Conservation (phyloP, 2,113 vertebrate species). For the Coregonus clupeaformis region DNA sequence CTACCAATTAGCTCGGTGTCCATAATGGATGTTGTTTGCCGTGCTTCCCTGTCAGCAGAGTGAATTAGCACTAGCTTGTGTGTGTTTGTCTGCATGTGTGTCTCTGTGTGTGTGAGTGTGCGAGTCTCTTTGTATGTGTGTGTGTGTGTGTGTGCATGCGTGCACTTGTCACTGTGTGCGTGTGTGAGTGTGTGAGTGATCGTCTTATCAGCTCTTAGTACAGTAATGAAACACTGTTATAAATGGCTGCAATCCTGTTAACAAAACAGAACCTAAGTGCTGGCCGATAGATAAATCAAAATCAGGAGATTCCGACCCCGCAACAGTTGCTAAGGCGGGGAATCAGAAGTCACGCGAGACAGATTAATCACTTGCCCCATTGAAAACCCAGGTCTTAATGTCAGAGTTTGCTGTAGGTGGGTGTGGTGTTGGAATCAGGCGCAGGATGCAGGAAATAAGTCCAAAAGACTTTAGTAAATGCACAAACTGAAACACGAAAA, state of each 20-base stretch:
- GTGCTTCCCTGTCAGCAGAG: conserved; percentile 73
- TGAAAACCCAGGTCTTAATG: neutral
- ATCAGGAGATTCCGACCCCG: conserved; percentile 51
- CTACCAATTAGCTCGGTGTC: conserved; percentile 72
- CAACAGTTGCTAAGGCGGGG: conserved; percentile 59
- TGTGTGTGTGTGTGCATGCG: neutral
- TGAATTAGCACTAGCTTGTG: conserved; percentile 66
- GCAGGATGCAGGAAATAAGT: no score
- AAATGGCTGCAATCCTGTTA: conserved; percentile 77
- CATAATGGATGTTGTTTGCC: conserved; percentile 76
- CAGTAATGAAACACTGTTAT: conserved; percentile 78
- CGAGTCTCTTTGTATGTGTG: neutral
- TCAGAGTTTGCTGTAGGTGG: no score
- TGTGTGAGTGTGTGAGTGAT: conserved; percentile 59
- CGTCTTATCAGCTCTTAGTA: conserved; percentile 76
- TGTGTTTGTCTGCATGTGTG: conserved; percentile 45
- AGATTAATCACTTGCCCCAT: conserved; percentile 65
- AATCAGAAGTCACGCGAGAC: conserved; percentile 53
- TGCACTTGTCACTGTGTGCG: neutral
- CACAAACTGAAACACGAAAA: no score
- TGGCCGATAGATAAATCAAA: conserved; percentile 69
- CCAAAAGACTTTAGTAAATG: no score
- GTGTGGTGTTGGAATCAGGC: no score
- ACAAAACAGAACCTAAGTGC: conserved; percentile 74
- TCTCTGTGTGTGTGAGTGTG: conserved; percentile 7